These are phyloP conservation scores for Drosophila bifasciata DNA, from an alignment of 1,140 invertebrate genomes.

Conservation along the genomic window DNA sequence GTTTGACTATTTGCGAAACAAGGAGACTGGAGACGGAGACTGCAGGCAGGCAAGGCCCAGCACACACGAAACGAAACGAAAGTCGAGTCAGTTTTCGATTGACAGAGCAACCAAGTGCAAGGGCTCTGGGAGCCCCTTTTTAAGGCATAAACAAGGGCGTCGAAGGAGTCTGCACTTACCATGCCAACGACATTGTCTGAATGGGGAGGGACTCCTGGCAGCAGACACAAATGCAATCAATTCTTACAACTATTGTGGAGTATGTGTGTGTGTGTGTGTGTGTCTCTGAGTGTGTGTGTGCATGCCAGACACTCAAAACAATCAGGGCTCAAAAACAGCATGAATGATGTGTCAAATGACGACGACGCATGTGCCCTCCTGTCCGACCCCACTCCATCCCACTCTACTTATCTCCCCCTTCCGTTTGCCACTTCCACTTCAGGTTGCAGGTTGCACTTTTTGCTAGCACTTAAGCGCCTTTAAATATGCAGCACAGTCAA, in stretches of 20 bases:
- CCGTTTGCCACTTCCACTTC: constrained; percentile 12
- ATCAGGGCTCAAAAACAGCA: constrained; percentile 76
- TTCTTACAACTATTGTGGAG: constrained; percentile 37
- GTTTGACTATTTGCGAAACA: constrained; percentile 67
- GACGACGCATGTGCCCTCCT: constrained; percentile 31
- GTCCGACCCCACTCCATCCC: too few relatives aligned
- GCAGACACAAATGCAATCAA: constrained; percentile 76
- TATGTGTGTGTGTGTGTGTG: background rate
- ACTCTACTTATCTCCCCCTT: background rate
- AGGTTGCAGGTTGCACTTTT: constrained; percentile 63
- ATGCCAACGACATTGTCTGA: constrained; percentile 66
- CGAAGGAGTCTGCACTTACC: constrained; percentile 57
- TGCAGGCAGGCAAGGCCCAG: too few relatives aligned
- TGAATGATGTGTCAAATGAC: constrained; percentile 72
- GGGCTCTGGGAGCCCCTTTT: constrained; percentile 61
- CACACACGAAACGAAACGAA: constrained; percentile 43
- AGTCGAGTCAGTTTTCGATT: constrained; percentile 36
- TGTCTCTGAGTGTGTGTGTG: constrained; percentile 8
- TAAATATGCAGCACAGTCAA: constrained; percentile 73
- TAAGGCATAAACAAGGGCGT: constrained; percentile 70
- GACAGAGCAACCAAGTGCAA: constrained; percentile 59
- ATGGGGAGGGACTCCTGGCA: constrained; percentile 35
- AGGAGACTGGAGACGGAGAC: too few relatives aligned
- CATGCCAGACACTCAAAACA: constrained; percentile 66
- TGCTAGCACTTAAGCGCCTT: constrained; percentile 75